Evolutionary conservation across 2,888 invertebrate species (phyloP), one percentile per base, ranked within the genome.

Genomic region (Osedax fenrisi): DNA sequence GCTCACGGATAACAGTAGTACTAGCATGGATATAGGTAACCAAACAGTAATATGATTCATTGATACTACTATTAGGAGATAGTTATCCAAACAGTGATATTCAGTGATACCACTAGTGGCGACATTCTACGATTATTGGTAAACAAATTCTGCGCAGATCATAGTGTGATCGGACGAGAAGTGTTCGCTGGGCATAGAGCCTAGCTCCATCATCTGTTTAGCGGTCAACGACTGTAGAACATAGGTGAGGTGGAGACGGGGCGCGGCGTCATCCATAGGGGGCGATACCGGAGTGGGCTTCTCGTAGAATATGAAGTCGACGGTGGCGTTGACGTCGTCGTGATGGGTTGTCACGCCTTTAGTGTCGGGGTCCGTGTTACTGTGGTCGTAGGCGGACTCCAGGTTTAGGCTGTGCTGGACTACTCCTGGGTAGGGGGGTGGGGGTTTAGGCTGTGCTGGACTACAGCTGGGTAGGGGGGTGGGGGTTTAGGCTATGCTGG

Each of bases 281-380:
- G n/a, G 21, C 25, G 72, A 59, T 3, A 77, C 73, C 25, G 76
- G 75, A 2, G 73, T 72, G 3, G 70, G 22, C 17, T 76, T 66
- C 23, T 75, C 76, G 78, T 90, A 92, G 84, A 94, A 92, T 76
- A 96, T 92, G 82, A 94, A 94, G 85, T 96, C 95, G 0, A 95
- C 94, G 0, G 80, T 80, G 62, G 79, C 79, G 3, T 78, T 78
- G 3, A 89, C 90, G 73, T 89, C 85, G 90, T 91, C 91, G 73
- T 94, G 94, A 82, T 87, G 88, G 0, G 93, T 92, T 2, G 92
- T 90, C 0, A 89, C 91, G 81, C 89, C 90, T 0, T 85, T 81
- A 0, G 76, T 75, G 5, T 76, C 71, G 3, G 78, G 76, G 56
- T 79, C 79, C 75, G 77, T 78, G 62, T 73, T 76, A 27, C 80